These are phyloP conservation scores for Erebia aethiops DNA, from an alignment of 2,888 invertebrate genomes.

Conservation along the genomic window DNA sequence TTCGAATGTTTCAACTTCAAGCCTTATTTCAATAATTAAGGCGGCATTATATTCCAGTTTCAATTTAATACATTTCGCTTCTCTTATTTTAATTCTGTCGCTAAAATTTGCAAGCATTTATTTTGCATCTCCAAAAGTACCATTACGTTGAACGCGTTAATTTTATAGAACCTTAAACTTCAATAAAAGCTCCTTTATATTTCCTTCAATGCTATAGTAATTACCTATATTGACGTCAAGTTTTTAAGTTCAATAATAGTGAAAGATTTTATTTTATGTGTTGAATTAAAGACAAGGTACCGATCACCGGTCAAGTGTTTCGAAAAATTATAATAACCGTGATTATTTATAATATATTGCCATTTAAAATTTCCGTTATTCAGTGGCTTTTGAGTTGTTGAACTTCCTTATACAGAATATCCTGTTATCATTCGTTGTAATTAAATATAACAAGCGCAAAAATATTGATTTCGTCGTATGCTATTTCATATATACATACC, in stretches of 20 bases:
- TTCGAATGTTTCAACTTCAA: slow-evolving; percentile 44
- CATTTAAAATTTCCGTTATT: slow-evolving; percentile 20
- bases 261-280: background rate
- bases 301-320: background rate
- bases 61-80: slow-evolving; percentile 28
- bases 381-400: background rate
- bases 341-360: slow-evolving; percentile 16
- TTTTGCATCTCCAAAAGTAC: slow-evolving; percentile 3
- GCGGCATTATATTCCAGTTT: slow-evolving; percentile 32
- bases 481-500: background rate
- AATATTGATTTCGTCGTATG: background rate
- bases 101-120: slow-evolving; percentile 8
- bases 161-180: slow-evolving; percentile 2
- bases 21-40: slow-evolving; percentile 47
- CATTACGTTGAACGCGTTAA: background rate
- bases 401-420: slow-evolving; percentile 19
- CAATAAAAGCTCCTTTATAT: background rate
- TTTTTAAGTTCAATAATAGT: background rate
- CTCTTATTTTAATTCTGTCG: slow-evolving; percentile 12
- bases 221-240: background rate
- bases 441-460: background rate
- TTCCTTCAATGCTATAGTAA: background rate
- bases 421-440: background rate
- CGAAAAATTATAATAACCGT: slow-evolving; percentile 12
- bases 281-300: background rate